phyloP scores from a whole-genome alignment of 2,797 vertebrate genomes.

The Perodicticus potto region DNA sequence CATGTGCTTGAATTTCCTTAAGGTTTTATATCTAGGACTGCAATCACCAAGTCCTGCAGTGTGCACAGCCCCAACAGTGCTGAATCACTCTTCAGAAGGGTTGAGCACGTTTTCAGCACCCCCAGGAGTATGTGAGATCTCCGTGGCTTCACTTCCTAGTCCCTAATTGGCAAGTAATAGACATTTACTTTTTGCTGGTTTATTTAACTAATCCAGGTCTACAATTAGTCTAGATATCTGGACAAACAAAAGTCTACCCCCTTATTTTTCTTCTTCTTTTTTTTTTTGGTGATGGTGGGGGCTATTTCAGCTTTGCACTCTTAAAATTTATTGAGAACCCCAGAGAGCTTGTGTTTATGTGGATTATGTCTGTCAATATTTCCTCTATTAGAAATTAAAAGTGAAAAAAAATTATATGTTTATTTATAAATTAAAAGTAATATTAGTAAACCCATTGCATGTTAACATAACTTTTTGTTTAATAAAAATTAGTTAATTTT shows the following conservation, averaged over 20 bases:
- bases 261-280: neutral
- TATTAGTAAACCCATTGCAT: neutral
- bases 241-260: neutral
- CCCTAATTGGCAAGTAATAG: neutral
- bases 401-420: neutral
- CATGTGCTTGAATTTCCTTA: neutral
- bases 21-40: neutral
- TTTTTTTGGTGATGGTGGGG: too few relatives aligned
- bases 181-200: neutral
- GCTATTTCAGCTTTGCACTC: neutral
- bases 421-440: neutral
- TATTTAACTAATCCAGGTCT: neutral
- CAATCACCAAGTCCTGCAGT: neutral
- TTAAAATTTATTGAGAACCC: neutral
- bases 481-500: slow-evolving; percentile 4
- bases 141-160: neutral
- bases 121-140: neutral
- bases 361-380: neutral
- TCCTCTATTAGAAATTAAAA: neutral
- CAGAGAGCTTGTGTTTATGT: neutral
- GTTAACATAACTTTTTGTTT: neutral
- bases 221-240: neutral
- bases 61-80: accelerated
- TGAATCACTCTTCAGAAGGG: neutral
- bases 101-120: too few relatives aligned